Percentiles rank a stretch among this genome's conserved stretches.
Conservation (phyloP, 2,797 vertebrate species). For the Kryptolebias ocellatus region DNA sequence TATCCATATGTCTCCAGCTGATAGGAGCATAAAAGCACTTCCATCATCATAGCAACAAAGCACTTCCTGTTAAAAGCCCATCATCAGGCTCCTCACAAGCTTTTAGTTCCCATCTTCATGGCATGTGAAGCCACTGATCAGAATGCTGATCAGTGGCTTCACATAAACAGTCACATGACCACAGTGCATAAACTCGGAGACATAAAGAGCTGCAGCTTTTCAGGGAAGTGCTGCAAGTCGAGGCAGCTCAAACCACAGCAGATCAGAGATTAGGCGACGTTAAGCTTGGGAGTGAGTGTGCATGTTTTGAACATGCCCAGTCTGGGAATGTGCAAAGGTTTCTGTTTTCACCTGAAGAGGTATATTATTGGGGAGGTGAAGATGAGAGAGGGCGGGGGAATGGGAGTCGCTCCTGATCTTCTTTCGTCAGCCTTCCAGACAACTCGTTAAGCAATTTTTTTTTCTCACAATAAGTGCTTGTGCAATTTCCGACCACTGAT, state of each 20-base stretch:
- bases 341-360: constrained; percentile 34
- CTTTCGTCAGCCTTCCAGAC: background rate
- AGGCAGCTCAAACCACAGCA: constrained; percentile 1
- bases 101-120: constrained; percentile 69
- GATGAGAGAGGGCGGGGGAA: background rate
- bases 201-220: constrained; percentile 5
- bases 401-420: background rate
- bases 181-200: background rate
- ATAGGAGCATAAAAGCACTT: constrained; percentile 61
- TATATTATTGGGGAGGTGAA: background rate
- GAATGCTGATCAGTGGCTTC: constrained; percentile 26
- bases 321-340: background rate
- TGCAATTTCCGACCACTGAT: background rate
- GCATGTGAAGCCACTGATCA: constrained; percentile 13
- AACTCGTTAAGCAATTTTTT: background rate
- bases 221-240: background rate
- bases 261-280: background rate
- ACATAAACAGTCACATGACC: constrained; percentile 21
- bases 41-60: constrained; percentile 29
- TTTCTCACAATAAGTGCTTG: background rate
- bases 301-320: background rate
- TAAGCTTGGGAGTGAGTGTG: background rate
- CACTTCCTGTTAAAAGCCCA: constrained; percentile 72
- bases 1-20: constrained; percentile 49
- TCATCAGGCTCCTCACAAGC: constrained; percentile 45